phyloP scores from a whole-genome alignment of 2,797 vertebrate genomes.

The Yasuhikotakia modesta region DNA sequence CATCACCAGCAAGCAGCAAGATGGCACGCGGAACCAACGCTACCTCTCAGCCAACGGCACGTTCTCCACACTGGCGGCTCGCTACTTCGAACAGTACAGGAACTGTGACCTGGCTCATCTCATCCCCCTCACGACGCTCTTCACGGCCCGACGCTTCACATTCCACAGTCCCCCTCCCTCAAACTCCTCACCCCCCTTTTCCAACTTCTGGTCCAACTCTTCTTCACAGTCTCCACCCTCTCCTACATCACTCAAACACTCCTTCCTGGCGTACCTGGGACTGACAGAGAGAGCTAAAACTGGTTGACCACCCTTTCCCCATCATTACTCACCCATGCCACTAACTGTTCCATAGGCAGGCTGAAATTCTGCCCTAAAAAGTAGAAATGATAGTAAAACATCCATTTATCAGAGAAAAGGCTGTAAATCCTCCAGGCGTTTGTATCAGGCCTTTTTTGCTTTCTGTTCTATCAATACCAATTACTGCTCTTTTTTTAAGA shows the following conservation, averaged over 20 bases:
- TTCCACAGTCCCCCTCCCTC: conserved; percentile 86
- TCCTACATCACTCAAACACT: conserved; percentile 93
- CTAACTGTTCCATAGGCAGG: conserved; percentile 65
- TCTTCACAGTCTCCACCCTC: conserved; percentile 81
- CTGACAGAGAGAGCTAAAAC: conserved; percentile 94
- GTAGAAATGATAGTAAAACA: conserved; percentile 71
- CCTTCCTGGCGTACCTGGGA: conserved; percentile 98
- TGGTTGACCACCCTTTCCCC: conserved; percentile 78
- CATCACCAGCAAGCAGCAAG: conserved; percentile 78
- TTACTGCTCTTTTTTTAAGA: conserved; percentile 73
- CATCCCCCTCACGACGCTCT: conserved; percentile 96
- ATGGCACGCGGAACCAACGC: conserved; percentile 64
- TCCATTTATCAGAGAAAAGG: conserved; percentile 83
- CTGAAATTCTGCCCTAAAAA: conserved; percentile 87
- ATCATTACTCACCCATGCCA: conserved; percentile 57
- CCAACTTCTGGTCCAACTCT: conserved; percentile 81
- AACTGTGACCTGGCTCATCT: conserved; percentile 93
- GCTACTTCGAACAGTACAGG: conserved; percentile 88
- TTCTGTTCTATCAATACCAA: conserved; percentile 78
- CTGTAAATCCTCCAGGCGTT: conserved; percentile 92
- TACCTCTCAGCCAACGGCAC: conserved; percentile 80
- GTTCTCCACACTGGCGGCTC: conserved; percentile 80
- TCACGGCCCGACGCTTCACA: conserved; percentile 87
- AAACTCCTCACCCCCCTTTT: conserved; percentile 85
- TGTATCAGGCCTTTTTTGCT: conserved; percentile 97